phyloP scores from a whole-genome alignment of 2,888 invertebrate genomes.

The Neoitamus cyanurus region DNA sequence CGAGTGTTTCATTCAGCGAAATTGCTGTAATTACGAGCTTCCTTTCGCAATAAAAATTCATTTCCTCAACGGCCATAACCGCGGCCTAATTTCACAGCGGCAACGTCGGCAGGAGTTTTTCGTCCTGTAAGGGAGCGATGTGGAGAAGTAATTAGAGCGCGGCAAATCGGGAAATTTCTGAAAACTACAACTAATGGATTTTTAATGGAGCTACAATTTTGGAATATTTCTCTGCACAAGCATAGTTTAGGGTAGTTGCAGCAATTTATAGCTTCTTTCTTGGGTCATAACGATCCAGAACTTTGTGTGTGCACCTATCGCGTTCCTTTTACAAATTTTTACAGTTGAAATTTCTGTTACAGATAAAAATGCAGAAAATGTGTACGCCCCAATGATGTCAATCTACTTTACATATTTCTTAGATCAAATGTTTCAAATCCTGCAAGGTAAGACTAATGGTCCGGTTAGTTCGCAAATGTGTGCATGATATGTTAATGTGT shows the following conservation, averaged over 20 bases:
- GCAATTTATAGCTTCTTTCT: neutral
- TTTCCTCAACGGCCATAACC: neutral
- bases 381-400: neutral
- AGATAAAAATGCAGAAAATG: neutral
- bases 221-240: neutral
- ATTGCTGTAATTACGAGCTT: constrained; percentile 13
- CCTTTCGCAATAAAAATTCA: neutral
- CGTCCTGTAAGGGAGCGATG: neutral
- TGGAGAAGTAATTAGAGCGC: neutral
- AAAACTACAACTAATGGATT: constrained; percentile 20
- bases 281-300: neutral
- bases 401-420: neutral
- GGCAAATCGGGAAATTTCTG: constrained; percentile 4
- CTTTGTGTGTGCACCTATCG: neutral
- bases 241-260: neutral
- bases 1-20: neutral
- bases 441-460: too few relatives aligned
- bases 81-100: neutral
- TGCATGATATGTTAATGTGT: too few relatives aligned
- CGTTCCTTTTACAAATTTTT: neutral
- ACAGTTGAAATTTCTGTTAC: neutral
- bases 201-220: constrained; percentile 28
- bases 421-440: neutral
- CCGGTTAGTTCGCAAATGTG: too few relatives aligned
- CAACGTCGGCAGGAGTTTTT: neutral